A percentile compares a stretch with the other conserved stretches of the same genome.
These are phyloP conservation scores for Shargacucullia verbasci DNA, from an alignment of 2,888 invertebrate species.

Conservation along the genomic window DNA sequence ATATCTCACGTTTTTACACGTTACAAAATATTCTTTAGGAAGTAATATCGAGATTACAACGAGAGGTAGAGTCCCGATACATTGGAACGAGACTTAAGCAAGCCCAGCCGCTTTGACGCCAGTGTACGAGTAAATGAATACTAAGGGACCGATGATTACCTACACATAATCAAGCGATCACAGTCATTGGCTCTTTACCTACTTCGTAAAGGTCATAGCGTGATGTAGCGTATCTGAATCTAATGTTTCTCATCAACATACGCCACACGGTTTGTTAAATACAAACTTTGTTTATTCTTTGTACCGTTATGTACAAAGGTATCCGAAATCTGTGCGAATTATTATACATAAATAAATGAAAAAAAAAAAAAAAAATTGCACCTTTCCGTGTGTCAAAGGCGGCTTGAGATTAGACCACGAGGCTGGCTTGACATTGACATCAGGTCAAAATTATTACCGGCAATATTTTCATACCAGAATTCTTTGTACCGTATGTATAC, in stretches of 20 bases:
- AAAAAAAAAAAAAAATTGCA: too few species aligned
- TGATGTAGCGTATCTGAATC: slow-evolving; percentile 24
- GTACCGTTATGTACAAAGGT: slow-evolving; percentile 9
- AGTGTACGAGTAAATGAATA: not conserved
- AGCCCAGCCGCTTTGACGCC: not conserved
- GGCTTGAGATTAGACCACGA: too few species aligned
- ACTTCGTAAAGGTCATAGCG: slow-evolving; percentile 16
- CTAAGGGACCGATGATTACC: slow-evolving; percentile 2
- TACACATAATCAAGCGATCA: slow-evolving; percentile 7
- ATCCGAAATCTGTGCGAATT: not conserved
- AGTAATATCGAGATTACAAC: not conserved
- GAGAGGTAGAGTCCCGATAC: too few species aligned
- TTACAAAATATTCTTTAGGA: too few species aligned
- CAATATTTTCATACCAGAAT: too few species aligned
- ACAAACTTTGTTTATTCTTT: not conserved
- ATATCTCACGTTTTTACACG: too few species aligned
- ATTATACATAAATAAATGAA: too few species aligned
- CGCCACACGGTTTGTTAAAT: slow-evolving; percentile 7
- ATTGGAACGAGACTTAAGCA: too few species aligned
- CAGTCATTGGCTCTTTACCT: slow-evolving; percentile 5
- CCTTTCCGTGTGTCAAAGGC: too few species aligned
- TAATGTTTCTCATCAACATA: slow-evolving; percentile 21
- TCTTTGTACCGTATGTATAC: too few species aligned
- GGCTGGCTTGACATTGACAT: too few species aligned
- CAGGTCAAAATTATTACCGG: too few species aligned